Conservation (phyloP, 2,888 invertebrate species). For the Nephrotoma appendiculata region DNA sequence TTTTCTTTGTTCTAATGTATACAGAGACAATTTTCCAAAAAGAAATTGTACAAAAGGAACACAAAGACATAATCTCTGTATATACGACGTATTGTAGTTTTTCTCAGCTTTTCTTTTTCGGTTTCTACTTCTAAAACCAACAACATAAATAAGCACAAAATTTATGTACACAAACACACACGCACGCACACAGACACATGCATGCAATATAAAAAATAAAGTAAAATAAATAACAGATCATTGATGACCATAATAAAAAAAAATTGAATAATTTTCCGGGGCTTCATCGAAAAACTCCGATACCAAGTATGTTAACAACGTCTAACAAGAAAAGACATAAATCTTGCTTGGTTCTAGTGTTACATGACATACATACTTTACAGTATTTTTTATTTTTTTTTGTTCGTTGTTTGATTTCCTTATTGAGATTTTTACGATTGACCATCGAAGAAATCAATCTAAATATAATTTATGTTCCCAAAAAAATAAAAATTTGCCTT, state of each 20-base stretch:
- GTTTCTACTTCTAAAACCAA: background rate
- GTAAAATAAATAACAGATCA: background rate
- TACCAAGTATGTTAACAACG: background rate
- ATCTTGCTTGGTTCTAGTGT: background rate
- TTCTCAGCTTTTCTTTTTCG: background rate
- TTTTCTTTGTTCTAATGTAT: background rate
- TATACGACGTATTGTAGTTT: background rate
- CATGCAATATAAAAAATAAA: background rate
- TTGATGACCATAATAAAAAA: background rate
- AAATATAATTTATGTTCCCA: too few species aligned
- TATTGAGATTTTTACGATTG: background rate
- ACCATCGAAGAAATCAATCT: background rate
- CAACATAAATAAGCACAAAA: background rate
- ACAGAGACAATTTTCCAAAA: background rate
- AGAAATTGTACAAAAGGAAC: background rate
- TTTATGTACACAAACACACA: background rate
- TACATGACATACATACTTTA: background rate
- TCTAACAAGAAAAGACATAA: background rate
- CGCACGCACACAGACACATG: background rate
- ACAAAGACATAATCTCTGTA: background rate
- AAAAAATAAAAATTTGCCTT: too few species aligned
- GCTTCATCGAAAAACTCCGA: background rate
- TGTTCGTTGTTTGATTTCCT: background rate
- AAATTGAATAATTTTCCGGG: background rate
- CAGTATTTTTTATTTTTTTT: background rate